Evolutionary conservation across 2,113 vertebrate species (phyloP), one percentile per base, ranked within the genome.

Genomic region (Nibea coibor): DNA sequence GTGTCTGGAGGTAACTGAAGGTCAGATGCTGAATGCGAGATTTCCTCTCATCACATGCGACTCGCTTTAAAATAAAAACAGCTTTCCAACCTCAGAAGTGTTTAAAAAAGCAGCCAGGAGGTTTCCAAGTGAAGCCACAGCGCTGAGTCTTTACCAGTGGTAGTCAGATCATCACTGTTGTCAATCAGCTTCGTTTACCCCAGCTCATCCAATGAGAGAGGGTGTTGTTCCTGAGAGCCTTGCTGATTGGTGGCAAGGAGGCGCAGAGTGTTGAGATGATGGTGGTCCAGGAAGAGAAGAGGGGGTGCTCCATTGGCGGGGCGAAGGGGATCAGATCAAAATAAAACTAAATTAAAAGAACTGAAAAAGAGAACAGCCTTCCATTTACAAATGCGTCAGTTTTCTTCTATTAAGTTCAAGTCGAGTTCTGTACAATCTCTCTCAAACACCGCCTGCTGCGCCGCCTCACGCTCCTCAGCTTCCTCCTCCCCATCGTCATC

Each of bases 371-470:
- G 72, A 81, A 83, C 67, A 92, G 87, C 89, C 89, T 93, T 92
- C 81, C 78, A 91, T 93, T 85, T 88, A 91, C 91, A 90, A 90
- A 85, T 20, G 15, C 4, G n/a, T 95, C 95, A 96, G 94, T 97
- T 97, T 91, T 97, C 97, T 90, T 97, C 96, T 87, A 97, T 96
- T 80, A 96, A 93, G 88, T 96, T 96, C 92, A 97, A 92, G 91
- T 97, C 96, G 75, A 97, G 95, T 94, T 96, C 97, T 90, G 95
- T 96, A 92, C 96, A 97, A 85, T 96, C 96, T 92, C 96, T 95
- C 93, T 97, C 96, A 70, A 97, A 97, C 48, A 97, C 95, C 47
- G 95, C 93, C 93, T 95, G 95, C 93, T 95, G 96, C 47, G 94
- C 95, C 17, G 94, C 95, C 51, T 94, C 95, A 0, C 93, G 93